phyloP scores from a whole-genome alignment of 2,888 invertebrate genomes.

The Zelleria hepariella region DNA sequence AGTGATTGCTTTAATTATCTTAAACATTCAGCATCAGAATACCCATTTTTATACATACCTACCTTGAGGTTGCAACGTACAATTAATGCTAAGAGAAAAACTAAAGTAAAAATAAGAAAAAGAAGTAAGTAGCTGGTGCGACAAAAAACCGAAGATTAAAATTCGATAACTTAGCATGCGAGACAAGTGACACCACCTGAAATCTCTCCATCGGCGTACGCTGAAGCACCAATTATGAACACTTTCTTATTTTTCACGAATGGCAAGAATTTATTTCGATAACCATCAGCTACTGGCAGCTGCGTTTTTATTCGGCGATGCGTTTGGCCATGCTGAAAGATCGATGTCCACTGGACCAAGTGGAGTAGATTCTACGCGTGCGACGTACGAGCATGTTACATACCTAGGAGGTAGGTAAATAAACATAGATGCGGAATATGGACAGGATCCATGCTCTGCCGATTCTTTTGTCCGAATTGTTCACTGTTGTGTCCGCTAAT shows the following conservation, averaged over 20 bases:
- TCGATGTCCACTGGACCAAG: neutral
- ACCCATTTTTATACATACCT: too few species aligned
- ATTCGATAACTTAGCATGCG: slow-evolving; percentile 10
- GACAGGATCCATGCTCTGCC: slow-evolving; percentile 52
- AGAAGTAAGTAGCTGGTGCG: neutral
- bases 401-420: neutral
- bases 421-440: neutral
- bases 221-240: slow-evolving; percentile 26
- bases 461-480: slow-evolving; percentile 42
- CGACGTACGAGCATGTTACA: neutral
- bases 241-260: slow-evolving; percentile 35
- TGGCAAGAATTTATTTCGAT: slow-evolving; percentile 28
- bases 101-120: slow-evolving; percentile 8
- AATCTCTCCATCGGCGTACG: slow-evolving; percentile 45
- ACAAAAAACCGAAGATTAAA: slow-evolving; percentile 10
- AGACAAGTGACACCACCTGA: slow-evolving; percentile 31
- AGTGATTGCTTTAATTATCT: slow-evolving; percentile 10
- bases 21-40: too few species aligned
- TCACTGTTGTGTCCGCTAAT: neutral
- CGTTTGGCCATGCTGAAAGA: slow-evolving; percentile 3
- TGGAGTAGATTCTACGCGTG: neutral
- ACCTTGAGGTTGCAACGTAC: neutral
- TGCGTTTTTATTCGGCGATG: neutral
- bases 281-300: slow-evolving; percentile 17
- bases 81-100: slow-evolving; percentile 3